Evolutionary conservation across 2,113 vertebrate genomes (phyloP).

Genomic region (Apistogramma diplotaenia): DNA sequence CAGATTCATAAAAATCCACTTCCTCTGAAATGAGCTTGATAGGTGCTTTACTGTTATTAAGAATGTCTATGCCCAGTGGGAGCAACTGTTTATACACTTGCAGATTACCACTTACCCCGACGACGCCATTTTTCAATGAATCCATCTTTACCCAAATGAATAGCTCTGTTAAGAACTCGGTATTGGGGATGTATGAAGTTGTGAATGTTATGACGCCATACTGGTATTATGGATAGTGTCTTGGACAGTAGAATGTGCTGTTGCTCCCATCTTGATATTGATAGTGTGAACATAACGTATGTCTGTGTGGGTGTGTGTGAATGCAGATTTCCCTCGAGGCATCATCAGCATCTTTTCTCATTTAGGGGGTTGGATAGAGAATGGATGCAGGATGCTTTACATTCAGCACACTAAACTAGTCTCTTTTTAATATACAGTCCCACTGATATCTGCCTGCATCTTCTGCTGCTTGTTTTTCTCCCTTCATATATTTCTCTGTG

Average conservation of each 20-base stretch:
- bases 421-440: slow-evolving; percentile 70
- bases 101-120: slow-evolving; percentile 27
- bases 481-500: slow-evolving; percentile 79
- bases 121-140: background rate
- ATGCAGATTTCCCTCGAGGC: slow-evolving; percentile 51
- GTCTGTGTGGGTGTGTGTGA: slow-evolving; percentile 59
- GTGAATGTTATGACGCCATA: slow-evolving; percentile 63
- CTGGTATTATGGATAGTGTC: slow-evolving; percentile 59
- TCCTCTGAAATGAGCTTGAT: slow-evolving; percentile 45
- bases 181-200: slow-evolving; percentile 52
- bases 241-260: slow-evolving; percentile 67
- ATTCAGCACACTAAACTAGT: slow-evolving; percentile 68
- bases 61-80: slow-evolving; percentile 58
- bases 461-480: slow-evolving; percentile 74
- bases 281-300: slow-evolving; percentile 55
- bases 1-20: slow-evolving; percentile 30
- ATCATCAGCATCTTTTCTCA: slow-evolving; percentile 61
- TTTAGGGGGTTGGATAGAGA: slow-evolving; percentile 53
- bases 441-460: slow-evolving; percentile 74
- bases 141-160: slow-evolving; percentile 21
- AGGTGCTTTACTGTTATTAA: slow-evolving; percentile 62
- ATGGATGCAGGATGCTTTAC: slow-evolving; percentile 66
- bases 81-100: slow-evolving; percentile 56
- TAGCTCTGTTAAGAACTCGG: slow-evolving; percentile 39
- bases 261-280: slow-evolving; percentile 65